Conservation (phyloP, 2,113 vertebrate species). For the Lipophrys pholis region DNA sequence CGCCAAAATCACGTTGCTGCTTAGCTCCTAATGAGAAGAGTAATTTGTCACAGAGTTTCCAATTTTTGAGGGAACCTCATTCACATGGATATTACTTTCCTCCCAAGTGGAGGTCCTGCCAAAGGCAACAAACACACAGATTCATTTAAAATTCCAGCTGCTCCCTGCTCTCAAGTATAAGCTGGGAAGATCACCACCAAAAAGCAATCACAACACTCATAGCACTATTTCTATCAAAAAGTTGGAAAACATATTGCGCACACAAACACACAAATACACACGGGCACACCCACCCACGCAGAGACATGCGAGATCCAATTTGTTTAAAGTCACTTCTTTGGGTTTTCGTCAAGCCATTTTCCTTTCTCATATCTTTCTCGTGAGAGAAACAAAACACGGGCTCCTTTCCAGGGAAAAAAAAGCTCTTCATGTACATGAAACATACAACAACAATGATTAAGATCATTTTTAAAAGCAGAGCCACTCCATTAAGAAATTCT, state of each 20-base stretch:
- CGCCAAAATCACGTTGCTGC: slow-evolving; percentile 24
- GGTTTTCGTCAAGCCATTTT: slow-evolving; percentile 23
- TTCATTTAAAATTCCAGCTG: slow-evolving; percentile 71
- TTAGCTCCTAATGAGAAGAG: slow-evolving; percentile 56
- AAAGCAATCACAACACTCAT: slow-evolving; percentile 65
- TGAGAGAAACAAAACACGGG: slow-evolving; percentile 31
- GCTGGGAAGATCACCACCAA: slow-evolving; percentile 54
- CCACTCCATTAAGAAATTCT: not conserved
- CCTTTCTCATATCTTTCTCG: slow-evolving; percentile 27
- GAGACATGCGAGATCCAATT: slow-evolving; percentile 29
- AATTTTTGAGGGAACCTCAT: slow-evolving; percentile 57
- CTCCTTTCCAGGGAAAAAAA: not conserved
- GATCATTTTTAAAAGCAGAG: not conserved
- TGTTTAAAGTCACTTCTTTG: slow-evolving; percentile 35
- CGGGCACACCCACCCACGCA: not conserved
- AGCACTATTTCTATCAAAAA: slow-evolving; percentile 42
- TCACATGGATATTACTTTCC: slow-evolving; percentile 57
- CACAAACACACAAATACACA: too few relatives aligned
- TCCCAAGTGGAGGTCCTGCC: slow-evolving; percentile 41
- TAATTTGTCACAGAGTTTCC: slow-evolving; percentile 63
- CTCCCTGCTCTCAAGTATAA: slow-evolving; percentile 43
- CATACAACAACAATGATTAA: not conserved
- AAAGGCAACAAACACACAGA: slow-evolving; percentile 58
- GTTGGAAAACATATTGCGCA: slow-evolving; percentile 14
- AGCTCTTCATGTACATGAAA: not conserved